Base-by-base conservation (phyloP, 2,113 vertebrate species). In the Catharus fuscescens region DNA sequence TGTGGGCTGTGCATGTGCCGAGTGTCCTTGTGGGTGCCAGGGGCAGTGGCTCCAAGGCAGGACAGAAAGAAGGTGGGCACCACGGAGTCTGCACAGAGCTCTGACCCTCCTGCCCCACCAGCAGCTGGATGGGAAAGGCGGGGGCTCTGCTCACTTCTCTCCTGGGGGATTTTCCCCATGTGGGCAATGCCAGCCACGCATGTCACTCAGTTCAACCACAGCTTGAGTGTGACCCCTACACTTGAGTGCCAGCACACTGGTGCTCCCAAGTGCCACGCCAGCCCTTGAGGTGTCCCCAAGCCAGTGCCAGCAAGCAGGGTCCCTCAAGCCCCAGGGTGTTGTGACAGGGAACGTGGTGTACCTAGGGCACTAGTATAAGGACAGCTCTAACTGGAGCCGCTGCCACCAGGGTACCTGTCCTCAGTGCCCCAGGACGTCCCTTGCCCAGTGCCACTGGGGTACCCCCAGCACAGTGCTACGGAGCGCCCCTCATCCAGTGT, bases 291-390 rank as follows among this genome's bases (percentile, higher is more conserved):
- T 83, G 61, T 24, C 65, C 57, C 25, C 32, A 84, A 24, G 53
- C 14, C 42, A 34, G n/a, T 14, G 14, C 48, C 34, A 85, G 50
- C 53, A 50, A 61, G 38, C 44, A 42, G 40, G 25, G 56, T 62
- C 14, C 31, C 36, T 25, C 52, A 18, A 60, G 31, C 18, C 12
- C 6, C 71, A 47, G 16, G 14, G 17, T 26, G 18, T 56, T 48
- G 65, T 18, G 24, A 32, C 47, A 29, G 24, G 34, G n/a, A 8
- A 25, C 5, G 18, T 31, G 18, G 14, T 32, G 13, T 13, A 24
- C 36, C 24, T 10, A 20, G 18, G 32, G 12, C 74, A 34, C 20
- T 15, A 17, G 34, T 1, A 0, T 0, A 2, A 50, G n/a, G 20
- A 45, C 47, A 62, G 9, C n/a, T 62, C 32, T 36, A 47, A 18